Evolutionary conservation across 2,888 invertebrate genomes (phyloP).

Genomic region (Melolontha melolontha): DNA sequence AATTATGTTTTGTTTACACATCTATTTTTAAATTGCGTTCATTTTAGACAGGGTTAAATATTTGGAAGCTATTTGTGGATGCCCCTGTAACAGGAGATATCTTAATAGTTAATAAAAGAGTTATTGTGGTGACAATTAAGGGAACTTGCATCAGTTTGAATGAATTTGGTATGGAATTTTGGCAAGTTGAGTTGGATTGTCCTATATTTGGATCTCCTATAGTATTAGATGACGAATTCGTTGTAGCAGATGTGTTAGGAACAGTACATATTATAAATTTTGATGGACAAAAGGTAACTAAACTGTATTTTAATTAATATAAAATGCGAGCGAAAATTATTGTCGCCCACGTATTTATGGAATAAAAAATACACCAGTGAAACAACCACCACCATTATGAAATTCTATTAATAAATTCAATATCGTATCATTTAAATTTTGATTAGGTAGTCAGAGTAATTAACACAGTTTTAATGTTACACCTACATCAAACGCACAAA

Average conservation of each 20-base stretch:
- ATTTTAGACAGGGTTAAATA: slow-evolving; percentile 67
- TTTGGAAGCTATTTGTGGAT: slow-evolving; percentile 61
- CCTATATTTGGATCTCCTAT: slow-evolving; percentile 77
- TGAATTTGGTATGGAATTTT: slow-evolving; percentile 68
- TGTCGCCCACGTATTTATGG: too few relatives aligned
- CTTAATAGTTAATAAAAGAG: slow-evolving; percentile 61
- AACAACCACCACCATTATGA: too few relatives aligned
- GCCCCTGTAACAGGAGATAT: slow-evolving; percentile 68
- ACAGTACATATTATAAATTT: slow-evolving; percentile 69
- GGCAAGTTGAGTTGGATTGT: slow-evolving; percentile 68
- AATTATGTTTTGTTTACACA: slow-evolving; percentile 46
- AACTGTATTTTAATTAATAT: too few relatives aligned
- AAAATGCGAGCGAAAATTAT: too few relatives aligned
- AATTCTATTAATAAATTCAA: too few relatives aligned
- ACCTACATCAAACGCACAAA: too few relatives aligned
- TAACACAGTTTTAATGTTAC: too few relatives aligned
- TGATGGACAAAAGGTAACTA: slow-evolving; percentile 67
- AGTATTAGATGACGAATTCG: slow-evolving; percentile 68
- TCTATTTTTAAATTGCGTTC: slow-evolving; percentile 33
- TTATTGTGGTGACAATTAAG: slow-evolving; percentile 70
- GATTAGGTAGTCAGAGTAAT: too few relatives aligned
- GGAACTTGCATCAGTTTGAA: slow-evolving; percentile 71
- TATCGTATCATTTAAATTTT: too few relatives aligned
- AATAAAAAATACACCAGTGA: too few relatives aligned
- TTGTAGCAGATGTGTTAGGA: slow-evolving; percentile 71